phyloP scores from a whole-genome alignment of 1,140 invertebrate species.

The Drosophila funebris region DNA sequence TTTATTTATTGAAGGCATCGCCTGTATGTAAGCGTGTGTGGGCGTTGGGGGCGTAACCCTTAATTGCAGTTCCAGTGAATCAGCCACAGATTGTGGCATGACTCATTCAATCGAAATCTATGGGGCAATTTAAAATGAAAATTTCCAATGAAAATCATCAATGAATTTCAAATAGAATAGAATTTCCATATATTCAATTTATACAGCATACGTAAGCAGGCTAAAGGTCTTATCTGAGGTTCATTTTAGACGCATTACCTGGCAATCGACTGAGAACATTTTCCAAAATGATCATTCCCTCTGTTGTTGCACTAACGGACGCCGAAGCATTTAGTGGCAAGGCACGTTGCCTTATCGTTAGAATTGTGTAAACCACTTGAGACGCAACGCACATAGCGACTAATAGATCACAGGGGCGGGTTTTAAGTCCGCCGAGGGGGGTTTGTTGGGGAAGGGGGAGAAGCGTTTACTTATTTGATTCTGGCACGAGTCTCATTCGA shows the following conservation, averaged over 20 bases:
- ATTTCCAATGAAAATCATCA: conserved; percentile 67
- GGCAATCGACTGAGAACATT: conserved; percentile 66
- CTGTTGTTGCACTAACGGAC: conserved; percentile 68
- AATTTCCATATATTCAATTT: conserved; percentile 67
- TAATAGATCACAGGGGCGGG: not conserved
- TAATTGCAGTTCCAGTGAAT: conserved; percentile 56
- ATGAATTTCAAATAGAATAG: conserved; percentile 67
- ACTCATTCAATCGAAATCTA: conserved; percentile 35
- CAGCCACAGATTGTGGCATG: conserved; percentile 34
- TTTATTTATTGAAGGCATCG: conserved; percentile 21
- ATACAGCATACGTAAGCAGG: not conserved
- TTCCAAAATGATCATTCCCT: conserved; percentile 18
- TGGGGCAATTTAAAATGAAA: conserved; percentile 38
- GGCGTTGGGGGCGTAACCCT: conserved; percentile 35
- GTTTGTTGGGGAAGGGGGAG: not conserved
- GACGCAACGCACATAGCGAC: conserved; percentile 6
- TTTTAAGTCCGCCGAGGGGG: not conserved
- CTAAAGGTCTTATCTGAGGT: conserved; percentile 64
- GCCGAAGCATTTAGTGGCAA: conserved; percentile 73
- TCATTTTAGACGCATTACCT: conserved; percentile 74
- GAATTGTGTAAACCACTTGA: conserved; percentile 45
- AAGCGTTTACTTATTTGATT: conserved; percentile 1
- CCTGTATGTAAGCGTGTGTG: not conserved
- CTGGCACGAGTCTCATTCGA: conserved; percentile 18
- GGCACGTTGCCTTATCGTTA: conserved; percentile 28